Evolutionary conservation across 2,888 invertebrate genomes (phyloP), one percentile per base, ranked within the genome.

Genomic region (Altica lythri): DNA sequence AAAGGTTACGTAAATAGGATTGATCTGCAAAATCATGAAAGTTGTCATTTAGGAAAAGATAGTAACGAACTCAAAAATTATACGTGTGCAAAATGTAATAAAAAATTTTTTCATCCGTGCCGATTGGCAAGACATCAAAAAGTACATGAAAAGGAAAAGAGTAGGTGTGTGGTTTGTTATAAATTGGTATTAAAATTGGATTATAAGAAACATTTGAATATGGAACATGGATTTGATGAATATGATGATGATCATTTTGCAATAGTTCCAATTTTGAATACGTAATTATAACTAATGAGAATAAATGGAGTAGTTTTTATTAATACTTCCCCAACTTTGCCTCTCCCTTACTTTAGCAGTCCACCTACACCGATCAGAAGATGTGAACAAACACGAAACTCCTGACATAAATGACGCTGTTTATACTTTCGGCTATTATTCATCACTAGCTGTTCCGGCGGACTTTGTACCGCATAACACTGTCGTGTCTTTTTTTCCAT

Each of bases 61-160:
- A 56, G 44, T 1, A 64, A 70, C 9, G 63, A 66, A 1, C 67
- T 69, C 18, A 74, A 72, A 52, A 70, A 72, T 2, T 70, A 72
- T 48, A 67, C 62, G 3, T 75, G 75, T 58, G 57, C 60, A 27
- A 49, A 63, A 13, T 75, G 75, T 54, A 63, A 69, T 34, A 69
- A 69, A 68, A 60, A 68, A 46, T 75, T 74, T 49, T 71, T 68
- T 46, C 72, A 73, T 57, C 69, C 68, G 0, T 80, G 80, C 52
- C 77, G 78, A 38, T 75, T 80, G 44, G 61, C 76, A 1, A 80
- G 77, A 63, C 82, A 82, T 66, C 64, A 79, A 62, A 72, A 75
- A 44, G 70, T 72, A 0, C 82, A 82, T 55, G 71, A 69, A 16
- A 64, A 68, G 50, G 66, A 67, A 2, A 68, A 59, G 48, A 30